Percentiles rank a stretch among this genome's conserved stretches.
These are phyloP conservation scores for Enteromius fasciolatus DNA, from an alignment of 2,797 vertebrate genomes.

Conservation along the genomic window DNA sequence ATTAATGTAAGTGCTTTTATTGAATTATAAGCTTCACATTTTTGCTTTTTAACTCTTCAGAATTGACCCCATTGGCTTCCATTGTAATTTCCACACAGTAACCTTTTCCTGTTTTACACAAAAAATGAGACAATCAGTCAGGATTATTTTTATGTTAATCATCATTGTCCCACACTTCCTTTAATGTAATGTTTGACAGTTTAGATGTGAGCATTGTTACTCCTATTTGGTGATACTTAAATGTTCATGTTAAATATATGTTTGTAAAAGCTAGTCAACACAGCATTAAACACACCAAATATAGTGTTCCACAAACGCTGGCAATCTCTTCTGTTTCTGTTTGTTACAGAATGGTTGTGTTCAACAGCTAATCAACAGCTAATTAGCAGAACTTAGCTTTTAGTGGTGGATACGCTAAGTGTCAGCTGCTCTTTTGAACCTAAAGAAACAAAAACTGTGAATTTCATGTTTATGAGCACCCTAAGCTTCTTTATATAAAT, in stretches of 20 bases:
- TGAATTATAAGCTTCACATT: neutral
- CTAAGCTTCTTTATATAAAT: constrained; percentile 13
- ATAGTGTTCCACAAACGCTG: neutral
- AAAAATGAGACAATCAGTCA: neutral
- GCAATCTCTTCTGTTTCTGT: neutral
- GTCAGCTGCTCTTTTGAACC: neutral
- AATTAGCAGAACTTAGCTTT: neutral
- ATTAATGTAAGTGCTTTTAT: neutral
- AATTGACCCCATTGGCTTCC: neutral
- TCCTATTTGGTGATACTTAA: neutral
- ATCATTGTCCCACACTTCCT: neutral
- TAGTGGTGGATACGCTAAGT: neutral
- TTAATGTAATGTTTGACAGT: neutral
- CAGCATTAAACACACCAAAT: neutral
- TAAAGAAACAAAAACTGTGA: constrained; percentile 10
- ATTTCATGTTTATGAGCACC: constrained; percentile 12
- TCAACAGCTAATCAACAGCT: neutral
- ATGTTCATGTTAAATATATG: neutral
- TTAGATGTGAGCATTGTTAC: neutral
- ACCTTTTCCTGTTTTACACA: neutral
- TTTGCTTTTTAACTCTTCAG: neutral
- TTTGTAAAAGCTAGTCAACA: neutral
- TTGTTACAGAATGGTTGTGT: neutral
- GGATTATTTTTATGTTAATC: neutral
- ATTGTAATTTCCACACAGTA: neutral